Percentiles rank a stretch among this genome's conserved stretches.
These are phyloP conservation scores for Branchipolynoe longqiensis DNA, from an alignment of 2,888 invertebrate species.

Conservation along the genomic window DNA sequence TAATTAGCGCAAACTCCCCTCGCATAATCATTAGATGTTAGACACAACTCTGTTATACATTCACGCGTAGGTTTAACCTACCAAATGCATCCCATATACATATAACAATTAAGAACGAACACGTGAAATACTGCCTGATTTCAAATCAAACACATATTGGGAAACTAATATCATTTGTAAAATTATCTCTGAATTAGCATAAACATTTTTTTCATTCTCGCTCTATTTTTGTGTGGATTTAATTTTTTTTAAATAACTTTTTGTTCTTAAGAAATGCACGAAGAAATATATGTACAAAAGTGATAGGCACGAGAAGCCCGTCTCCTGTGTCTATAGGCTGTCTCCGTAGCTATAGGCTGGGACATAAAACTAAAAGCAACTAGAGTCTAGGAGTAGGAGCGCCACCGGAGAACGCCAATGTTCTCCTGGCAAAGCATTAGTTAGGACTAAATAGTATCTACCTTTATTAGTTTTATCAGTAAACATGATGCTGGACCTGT, in stretches of 20 bases:
- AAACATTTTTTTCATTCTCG: too few relatives aligned
- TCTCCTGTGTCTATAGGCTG: neutral
- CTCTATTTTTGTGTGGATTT: too few relatives aligned
- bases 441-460: conserved; percentile 20
- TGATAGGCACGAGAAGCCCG: conserved; percentile 42
- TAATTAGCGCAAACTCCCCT: neutral
- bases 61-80: conserved; percentile 16
- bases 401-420: neutral
- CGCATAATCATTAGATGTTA: neutral
- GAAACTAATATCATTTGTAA: neutral
- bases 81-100: neutral
- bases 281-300: conserved; percentile 14
- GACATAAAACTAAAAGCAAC: conserved; percentile 41
- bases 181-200: too few relatives aligned
- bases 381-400: conserved; percentile 24
- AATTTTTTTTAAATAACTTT: too few relatives aligned
- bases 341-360: too few relatives aligned
- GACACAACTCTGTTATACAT: too few relatives aligned
- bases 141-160: conserved; percentile 24
- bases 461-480: too few relatives aligned
- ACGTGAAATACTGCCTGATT: conserved; percentile 16
- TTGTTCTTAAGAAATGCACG: neutral
- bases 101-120: conserved; percentile 10
- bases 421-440: neutral
- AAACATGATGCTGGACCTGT: conserved; percentile 49